Conservation (phyloP, 2,888 invertebrate species). For the Dromius quadrimaculatus region DNA sequence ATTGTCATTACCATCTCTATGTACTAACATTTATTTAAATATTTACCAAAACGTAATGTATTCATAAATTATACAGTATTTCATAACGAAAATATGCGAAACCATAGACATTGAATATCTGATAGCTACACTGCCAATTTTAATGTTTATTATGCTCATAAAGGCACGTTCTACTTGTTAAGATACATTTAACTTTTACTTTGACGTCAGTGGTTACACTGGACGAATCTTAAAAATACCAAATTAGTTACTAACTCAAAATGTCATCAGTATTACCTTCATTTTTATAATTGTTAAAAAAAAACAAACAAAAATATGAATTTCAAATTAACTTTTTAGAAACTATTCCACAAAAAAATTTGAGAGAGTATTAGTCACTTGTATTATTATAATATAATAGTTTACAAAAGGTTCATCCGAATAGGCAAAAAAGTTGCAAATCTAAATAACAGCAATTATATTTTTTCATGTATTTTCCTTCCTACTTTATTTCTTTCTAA, state of each 20-base stretch:
- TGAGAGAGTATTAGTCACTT: no score
- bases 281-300: neutral
- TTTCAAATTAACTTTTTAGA: no score
- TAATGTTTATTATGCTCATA: slow-evolving; percentile 27
- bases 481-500: no score
- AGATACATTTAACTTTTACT: slow-evolving; percentile 35
- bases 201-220: slow-evolving; percentile 27
- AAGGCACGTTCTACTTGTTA: slow-evolving; percentile 30
- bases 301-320: slow-evolving; percentile 6
- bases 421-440: no score
- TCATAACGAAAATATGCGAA: slow-evolving; percentile 19
- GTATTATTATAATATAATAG: no score
- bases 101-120: slow-evolving; percentile 8
- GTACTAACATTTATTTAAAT: no score
- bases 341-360: no score
- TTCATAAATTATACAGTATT: neutral
- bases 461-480: no score
- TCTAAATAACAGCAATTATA: no score
- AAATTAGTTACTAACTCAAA: neutral
- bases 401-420: no score
- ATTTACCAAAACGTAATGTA: neutral
- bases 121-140: slow-evolving; percentile 12
- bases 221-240: slow-evolving; percentile 3
- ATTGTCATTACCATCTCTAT: no score
- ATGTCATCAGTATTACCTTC: neutral